phyloP scores from a whole-genome alignment of 2,888 invertebrate genomes.

The Lepidochrysops patricia region DNA sequence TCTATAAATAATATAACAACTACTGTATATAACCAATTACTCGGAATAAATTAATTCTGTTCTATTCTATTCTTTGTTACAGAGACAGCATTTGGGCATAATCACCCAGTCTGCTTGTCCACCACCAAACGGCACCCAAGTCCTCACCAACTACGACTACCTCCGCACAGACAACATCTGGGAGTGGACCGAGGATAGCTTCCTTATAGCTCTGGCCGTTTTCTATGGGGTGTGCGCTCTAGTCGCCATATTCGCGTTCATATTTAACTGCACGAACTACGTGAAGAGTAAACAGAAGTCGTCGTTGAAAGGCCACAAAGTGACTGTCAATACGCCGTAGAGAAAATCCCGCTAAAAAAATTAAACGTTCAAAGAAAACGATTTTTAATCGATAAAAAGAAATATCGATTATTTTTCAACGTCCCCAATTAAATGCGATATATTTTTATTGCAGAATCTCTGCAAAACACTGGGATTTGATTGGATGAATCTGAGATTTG shows the following conservation, averaged over 20 bases:
- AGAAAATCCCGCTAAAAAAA: too few relatives aligned
- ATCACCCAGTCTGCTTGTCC: conserved; percentile 89
- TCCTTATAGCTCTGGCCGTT: conserved; percentile 75
- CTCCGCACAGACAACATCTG: conserved; percentile 52
- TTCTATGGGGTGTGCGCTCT: conserved; percentile 77
- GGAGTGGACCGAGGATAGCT: conserved; percentile 70
- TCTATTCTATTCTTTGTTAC: conserved; percentile 34
- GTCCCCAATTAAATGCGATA: too few relatives aligned
- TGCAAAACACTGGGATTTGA: too few relatives aligned
- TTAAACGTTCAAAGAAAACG: too few relatives aligned
- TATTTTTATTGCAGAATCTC: too few relatives aligned
- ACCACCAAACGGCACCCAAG: conserved; percentile 84
- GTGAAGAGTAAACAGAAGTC: conserved; percentile 67
- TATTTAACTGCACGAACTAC: conserved; percentile 73
- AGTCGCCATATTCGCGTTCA: conserved; percentile 75
- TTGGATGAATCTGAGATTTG: too few relatives aligned
- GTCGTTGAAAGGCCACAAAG: conserved; percentile 64
- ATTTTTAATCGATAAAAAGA: too few relatives aligned
- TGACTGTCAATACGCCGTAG: conserved; percentile 77
- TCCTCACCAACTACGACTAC: conserved; percentile 68
- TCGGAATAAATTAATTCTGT: too few relatives aligned
- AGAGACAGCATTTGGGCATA: conserved; percentile 90
- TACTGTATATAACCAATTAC: too few relatives aligned
- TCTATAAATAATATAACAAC: too few relatives aligned
- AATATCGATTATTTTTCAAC: too few relatives aligned